Evolutionary conservation across 2,888 invertebrate species (phyloP), one percentile per base, ranked within the genome.

Genomic region (Sipunculus nudus): DNA sequence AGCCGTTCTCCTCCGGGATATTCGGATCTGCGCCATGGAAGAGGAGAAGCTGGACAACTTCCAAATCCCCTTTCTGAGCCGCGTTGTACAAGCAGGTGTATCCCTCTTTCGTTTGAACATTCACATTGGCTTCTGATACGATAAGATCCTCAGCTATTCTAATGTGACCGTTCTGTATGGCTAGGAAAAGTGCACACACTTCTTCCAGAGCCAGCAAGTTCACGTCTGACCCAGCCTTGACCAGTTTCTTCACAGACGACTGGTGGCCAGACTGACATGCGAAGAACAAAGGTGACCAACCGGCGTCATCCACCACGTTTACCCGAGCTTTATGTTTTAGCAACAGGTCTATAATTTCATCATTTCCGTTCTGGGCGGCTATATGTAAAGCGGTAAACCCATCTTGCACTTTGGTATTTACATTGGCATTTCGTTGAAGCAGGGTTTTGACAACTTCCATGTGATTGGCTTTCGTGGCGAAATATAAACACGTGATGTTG

Each of bases 131-230:
- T 5, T 54, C 50, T 32, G 60, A 50, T 52, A 68, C 41, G 39
- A 71, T 58, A 16, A 71, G 65, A 35, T 65, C 61, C 54, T 71
- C 71, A 2, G 67, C 64, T 25, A 68, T 56, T 21, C 57, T 26
- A 39, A 71, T 68, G 63, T 71, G 70, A n/a, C 71, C 71, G 43
- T 68, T 68, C 61, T 71, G 71, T 19, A 71, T 61, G 47, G 70
- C 66, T 46, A 71, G 61, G 52, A 71, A 63, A n/a, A 71, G 58
- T 10, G 59, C 23, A 49, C 49, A 57, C 19, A 59, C 62, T 1
- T 64, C 64, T 6, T 68, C 68, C 6, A 29, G 25, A 23, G 57
- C 66, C 47, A 52, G 61, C 6, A 19, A 32, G 47, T 68, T 66
- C 21, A 63, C 43, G 16, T 61, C 59, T 2, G 70, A 63, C 5